Conservation (phyloP, 2,888 invertebrate species). For the Andrena flavipes region DNA sequence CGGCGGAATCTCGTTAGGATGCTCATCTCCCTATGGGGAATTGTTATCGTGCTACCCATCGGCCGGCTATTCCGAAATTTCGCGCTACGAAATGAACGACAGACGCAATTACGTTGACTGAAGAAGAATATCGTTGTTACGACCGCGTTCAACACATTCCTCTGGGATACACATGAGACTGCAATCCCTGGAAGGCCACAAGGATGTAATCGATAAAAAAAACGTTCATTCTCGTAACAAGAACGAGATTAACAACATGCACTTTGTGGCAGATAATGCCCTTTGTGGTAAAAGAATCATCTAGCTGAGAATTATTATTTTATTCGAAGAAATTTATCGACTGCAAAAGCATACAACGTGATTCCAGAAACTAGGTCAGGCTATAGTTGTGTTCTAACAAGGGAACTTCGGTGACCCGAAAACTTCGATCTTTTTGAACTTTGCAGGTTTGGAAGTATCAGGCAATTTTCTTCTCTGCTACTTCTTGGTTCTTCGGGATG, state of each 20-base stretch:
- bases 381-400: too few species aligned
- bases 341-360: too few species aligned
- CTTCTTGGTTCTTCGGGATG: too few species aligned
- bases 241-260: neutral
- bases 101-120: constrained; percentile 36
- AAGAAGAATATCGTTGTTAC: constrained; percentile 19
- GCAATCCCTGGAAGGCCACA: neutral
- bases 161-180: neutral
- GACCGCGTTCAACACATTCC: neutral
- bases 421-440: too few species aligned
- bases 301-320: too few species aligned
- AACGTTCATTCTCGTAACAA: neutral
- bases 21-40: constrained; percentile 72
- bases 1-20: constrained; percentile 72
- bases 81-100: constrained; percentile 48
- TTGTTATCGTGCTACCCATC: constrained; percentile 67
- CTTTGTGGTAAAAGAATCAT: too few species aligned
- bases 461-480: too few species aligned
- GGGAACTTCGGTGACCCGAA: too few species aligned
- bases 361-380: too few species aligned
- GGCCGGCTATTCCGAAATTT: constrained; percentile 51
- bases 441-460: too few species aligned
- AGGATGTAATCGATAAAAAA: neutral
- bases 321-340: too few species aligned
- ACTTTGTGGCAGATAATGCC: neutral